Base-by-base conservation (phyloP, 2,888 invertebrate species). In the Tenodera sinensis region DNA sequence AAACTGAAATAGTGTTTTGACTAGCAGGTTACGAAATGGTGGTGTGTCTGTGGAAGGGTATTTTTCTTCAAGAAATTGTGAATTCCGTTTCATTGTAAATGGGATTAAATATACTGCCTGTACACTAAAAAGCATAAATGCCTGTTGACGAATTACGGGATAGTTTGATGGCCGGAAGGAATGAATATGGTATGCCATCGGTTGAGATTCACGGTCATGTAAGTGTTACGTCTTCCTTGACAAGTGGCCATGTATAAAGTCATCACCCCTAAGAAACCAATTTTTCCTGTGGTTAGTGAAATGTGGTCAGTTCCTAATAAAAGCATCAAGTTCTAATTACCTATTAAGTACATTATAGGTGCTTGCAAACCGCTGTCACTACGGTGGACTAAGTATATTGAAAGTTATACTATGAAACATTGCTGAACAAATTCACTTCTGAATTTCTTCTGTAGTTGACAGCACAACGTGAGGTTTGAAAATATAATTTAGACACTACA, bases 161-260 rank as follows among this genome's bases (percentile, higher is more conserved):
- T 88, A 90, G 88, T 85, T 90, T 90, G 83, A 90, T 91, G 90
- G 90, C 91, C 87, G 90, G 90, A 85, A 89, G 89, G 89, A 89
- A 89, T 88, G 91, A 91, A 89, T 91, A 91, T 88, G 91, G 91
- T 90, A 90, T 90, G 88, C 91, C 91, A 86, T 90, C 89, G 47
- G 85, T 90, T 87, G 91, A 90, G 83, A 88, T 89, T 81, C 90
- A 91, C 71, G 91, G 90, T 84, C 89, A 88, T 88, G 91, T 91
- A 91, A 91, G 91, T 91, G 28, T 85, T 30, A 30, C 30, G 83
- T 30, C 28, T 83, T 28, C 28, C 28, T 28, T 88, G 88, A 88
- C 84, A 88, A 84, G 83, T 87, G 82, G 71, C 71, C 83, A 83
- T 87, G 81, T 71, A 71, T 25, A 71, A 54, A 54, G 54, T 71